Base-by-base conservation (phyloP, 2,888 invertebrate species). In the Perizoma flavofasciatum region DNA sequence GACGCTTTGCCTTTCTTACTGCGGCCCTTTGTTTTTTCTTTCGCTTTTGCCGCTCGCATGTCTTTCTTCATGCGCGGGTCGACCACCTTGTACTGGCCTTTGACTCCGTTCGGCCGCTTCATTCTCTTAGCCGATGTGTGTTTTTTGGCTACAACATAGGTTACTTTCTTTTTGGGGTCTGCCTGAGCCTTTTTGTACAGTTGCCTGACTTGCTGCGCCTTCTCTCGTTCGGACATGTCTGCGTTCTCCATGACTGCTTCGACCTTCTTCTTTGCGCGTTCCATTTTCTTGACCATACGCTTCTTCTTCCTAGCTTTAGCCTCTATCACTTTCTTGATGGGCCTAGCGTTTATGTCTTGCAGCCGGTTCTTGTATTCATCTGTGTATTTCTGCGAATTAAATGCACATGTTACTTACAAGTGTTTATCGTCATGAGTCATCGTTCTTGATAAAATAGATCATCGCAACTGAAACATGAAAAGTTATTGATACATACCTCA, bases 231-330 rank as follows among this genome's bases (percentile, higher is more conserved):
- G n/a, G 96, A 95, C 75, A 98, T 95, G 74, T 98, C 98, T 0
- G 93, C 93, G 79, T 96, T 97, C 56, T 99, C 98, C 93, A 98
- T 95, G 34, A 99, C 94, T n/a, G 95, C 94, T 82, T 99, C 99
- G 0, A 98, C 97, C 88, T 97, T 98, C 92, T 99, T 99, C 91
- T 98, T 97, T 0, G 98, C 98, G 77, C 96, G 97, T 69, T 98
- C 97, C 88, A 99, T 88, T 81, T 96, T 96, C 77, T 95, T 96
- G 61, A 97, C 83, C 66, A 96, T 95, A 68, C 98, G 96, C 86
- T 95, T 96, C 95, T 98, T 98, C 94, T 99, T 99, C 57, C 99
- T 95, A 0, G 98, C 98, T 89, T 98, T 99, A 0, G 99, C 99
- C 91, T 99, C 98, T 70, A 98, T 95, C 0, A 99, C 97, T 89